phyloP scores from a whole-genome alignment of 2,888 invertebrate species.

The Frankliniella fusca region DNA sequence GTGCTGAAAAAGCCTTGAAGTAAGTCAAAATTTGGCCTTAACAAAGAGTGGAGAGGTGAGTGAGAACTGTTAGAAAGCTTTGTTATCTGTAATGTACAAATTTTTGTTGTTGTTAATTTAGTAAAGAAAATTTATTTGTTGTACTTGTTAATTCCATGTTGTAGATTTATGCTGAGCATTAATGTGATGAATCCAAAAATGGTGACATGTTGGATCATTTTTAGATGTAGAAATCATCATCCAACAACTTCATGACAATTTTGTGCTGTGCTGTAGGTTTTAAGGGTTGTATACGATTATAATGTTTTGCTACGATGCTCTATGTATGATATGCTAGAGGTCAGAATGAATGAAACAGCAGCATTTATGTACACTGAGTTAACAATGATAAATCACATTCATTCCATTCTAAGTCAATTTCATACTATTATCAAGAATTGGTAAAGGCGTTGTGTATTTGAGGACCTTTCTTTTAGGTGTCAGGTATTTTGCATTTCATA shows the following conservation, averaged over 20 bases:
- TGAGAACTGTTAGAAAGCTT: not conserved
- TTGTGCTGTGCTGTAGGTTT: slow-evolving; percentile 9
- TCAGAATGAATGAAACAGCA: not conserved
- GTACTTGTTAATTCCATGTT: not conserved
- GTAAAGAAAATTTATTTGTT: not conserved
- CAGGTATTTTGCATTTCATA: not conserved
- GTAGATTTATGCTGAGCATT: not conserved
- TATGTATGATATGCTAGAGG: not conserved
- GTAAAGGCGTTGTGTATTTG: not conserved
- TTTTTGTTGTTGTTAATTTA: slow-evolving; percentile 1
- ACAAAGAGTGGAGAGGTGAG: not conserved
- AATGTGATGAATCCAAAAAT: slow-evolving; percentile 25
- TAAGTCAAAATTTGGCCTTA: no score
- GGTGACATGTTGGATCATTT: slow-evolving; percentile 10
- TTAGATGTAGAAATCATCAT: not conserved
- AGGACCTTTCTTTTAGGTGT: not conserved
- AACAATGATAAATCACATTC: not conserved
- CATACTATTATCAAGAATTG: not conserved
- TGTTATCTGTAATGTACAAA: not conserved
- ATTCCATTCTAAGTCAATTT: not conserved
- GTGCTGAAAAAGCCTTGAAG: no score
- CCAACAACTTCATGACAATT: not conserved
- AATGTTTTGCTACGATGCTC: not conserved
- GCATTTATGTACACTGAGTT: not conserved
- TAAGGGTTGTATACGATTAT: slow-evolving; percentile 15